These are phyloP conservation scores for Cosmia trapezina DNA, from an alignment of 2,888 invertebrate genomes.

Conservation along the genomic window DNA sequence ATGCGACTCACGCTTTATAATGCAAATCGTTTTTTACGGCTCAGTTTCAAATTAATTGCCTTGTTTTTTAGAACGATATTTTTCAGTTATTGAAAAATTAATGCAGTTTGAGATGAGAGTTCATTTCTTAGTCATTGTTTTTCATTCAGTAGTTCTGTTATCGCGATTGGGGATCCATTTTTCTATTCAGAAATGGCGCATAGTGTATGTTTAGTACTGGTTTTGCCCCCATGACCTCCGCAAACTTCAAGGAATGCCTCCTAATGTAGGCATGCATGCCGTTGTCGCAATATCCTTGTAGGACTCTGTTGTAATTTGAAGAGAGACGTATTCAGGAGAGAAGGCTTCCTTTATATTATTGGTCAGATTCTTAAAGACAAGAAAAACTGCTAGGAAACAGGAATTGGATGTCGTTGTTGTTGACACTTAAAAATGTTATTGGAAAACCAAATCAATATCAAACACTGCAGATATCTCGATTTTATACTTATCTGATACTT, in stretches of 20 bases:
- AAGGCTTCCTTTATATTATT: not conserved
- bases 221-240: slow-evolving; percentile 20
- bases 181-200: slow-evolving; percentile 5
- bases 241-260: not conserved
- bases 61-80: slow-evolving; percentile 11
- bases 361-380: not conserved
- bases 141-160: slow-evolving; percentile 10
- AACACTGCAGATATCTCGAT: slow-evolving; percentile 18
- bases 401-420: not conserved
- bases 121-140: not conserved
- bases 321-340: not conserved
- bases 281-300: slow-evolving; percentile 24
- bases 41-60: slow-evolving; percentile 30
- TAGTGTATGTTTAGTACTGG: slow-evolving; percentile 1
- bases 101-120: not conserved
- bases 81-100: slow-evolving; percentile 11
- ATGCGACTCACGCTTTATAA: slow-evolving; percentile 29
- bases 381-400: not conserved
- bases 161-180: slow-evolving; percentile 20
- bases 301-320: slow-evolving; percentile 5
- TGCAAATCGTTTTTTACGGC: slow-evolving; percentile 37
- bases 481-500: slow-evolving; percentile 25
- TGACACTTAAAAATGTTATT: not conserved
- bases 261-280: slow-evolving; percentile 38
- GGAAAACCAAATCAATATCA: not conserved